These are phyloP conservation scores for Hylomyscus alleni DNA, from an alignment of 2,797 vertebrate species.

Conservation along the genomic window DNA sequence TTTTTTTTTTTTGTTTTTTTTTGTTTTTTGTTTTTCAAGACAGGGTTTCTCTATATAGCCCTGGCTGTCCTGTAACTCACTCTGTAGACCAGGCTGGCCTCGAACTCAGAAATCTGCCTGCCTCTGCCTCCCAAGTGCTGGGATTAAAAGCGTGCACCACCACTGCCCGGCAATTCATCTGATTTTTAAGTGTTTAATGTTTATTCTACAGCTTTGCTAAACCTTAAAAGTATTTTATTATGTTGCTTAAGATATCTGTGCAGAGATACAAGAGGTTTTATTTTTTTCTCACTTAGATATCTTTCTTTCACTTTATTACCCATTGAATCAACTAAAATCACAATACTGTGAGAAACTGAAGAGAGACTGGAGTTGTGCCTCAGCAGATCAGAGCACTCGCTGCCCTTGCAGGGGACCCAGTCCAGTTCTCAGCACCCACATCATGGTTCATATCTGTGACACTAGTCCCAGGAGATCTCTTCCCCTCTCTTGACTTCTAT, in stretches of 20 bases:
- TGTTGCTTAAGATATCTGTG: neutral
- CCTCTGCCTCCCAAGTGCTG: too few species aligned
- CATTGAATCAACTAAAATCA: neutral
- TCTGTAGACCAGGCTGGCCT: too few species aligned
- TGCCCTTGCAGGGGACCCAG: neutral
- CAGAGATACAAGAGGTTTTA: neutral
- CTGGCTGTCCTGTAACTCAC: too few species aligned
- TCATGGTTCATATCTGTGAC: neutral
- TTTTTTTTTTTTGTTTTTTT: too few species aligned
- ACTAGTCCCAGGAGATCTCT: too few species aligned
- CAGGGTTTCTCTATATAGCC: too few species aligned
- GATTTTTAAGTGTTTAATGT: neutral
- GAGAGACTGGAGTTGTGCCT: too few species aligned
- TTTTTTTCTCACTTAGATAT: neutral
- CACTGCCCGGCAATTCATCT: neutral
- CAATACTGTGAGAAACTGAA: neutral
- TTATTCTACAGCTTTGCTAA: neutral
- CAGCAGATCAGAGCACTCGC: neutral
- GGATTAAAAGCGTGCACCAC: too few species aligned
- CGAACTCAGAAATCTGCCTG: too few species aligned
- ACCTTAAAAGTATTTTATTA: neutral
- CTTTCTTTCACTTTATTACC: neutral
- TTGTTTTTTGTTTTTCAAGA: too few species aligned
- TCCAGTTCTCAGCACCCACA: neutral
- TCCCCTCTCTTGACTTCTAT: neutral